Base-by-base conservation (phyloP, 1,140 invertebrate genomes). In the Andricus grossulariae region DNA sequence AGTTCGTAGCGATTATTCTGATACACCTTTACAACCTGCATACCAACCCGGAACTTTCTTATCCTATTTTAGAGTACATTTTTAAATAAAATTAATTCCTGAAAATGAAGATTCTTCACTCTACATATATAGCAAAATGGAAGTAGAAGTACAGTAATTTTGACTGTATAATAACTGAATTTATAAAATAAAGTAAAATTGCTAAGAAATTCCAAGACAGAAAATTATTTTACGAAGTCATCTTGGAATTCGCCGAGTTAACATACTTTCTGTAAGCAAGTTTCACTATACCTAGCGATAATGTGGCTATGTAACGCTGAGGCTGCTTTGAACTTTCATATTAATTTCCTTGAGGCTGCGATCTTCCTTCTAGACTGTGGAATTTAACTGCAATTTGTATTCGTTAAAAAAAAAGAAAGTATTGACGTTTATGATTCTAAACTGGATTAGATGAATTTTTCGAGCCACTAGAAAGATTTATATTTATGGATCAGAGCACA, bases 191-290 rank as follows among this genome's bases (percentile, higher is more conserved):
- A 21, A 66, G 16, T 66, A 66, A 45, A 66, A 66, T 32, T 66
- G 15, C 25, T 0, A 25, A 32, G 57, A 12, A 45, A 66, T 66
- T 66, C 4, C 32, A 39, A 39, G 60, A 66, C 32, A 66, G 60
- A 66, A 66, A 66, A 66, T 66, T 39, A 32, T 66, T 66, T 15
- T 0, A 32, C 60, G 39, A 66, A 66, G 39, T 66, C 60, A 66
- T 16, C 32, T 15, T 66, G 60, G 60, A 66, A 66, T 66, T 66
- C 25, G 25, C 60, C 15, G 39, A 25, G 60, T 66, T 66, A 66
- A 66, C 32, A 66, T 32, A 66, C 60, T 45, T 66, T 66, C 60
- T 66, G 60, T 66, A 66, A 45, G 39, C 39, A 45, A 66, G 25
- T 66, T 66, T 66, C 60, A 66, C 60, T 66, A 45, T 45, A 11